phyloP scores from a whole-genome alignment of 1,140 invertebrate species.

The Phthorimaea operculella region DNA sequence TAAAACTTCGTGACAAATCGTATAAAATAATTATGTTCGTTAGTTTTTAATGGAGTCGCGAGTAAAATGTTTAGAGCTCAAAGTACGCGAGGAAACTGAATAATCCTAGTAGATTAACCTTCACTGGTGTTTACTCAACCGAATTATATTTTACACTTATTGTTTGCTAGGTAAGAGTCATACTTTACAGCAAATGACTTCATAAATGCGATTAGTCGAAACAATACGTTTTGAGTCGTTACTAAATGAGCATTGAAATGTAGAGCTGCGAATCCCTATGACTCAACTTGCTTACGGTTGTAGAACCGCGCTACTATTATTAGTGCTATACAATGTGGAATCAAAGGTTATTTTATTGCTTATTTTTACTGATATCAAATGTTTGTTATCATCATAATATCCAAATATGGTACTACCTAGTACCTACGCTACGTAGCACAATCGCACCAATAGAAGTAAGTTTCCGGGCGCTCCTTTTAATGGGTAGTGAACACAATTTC shows the following conservation, averaged over 20 bases:
- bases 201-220: background rate
- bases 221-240: background rate
- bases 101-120: conserved; percentile 12
- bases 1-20: too few species aligned
- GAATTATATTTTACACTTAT: conserved; percentile 23
- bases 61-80: background rate
- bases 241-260: too few species aligned
- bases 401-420: too few species aligned
- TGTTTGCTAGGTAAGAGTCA: conserved; percentile 14
- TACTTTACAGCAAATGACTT: background rate
- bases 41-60: too few species aligned
- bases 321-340: too few species aligned
- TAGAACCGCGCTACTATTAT: too few species aligned
- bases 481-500: background rate
- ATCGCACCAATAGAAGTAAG: background rate
- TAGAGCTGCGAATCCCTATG: too few species aligned
- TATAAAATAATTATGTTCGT: too few species aligned
- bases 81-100: conserved; percentile 13
- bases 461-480: background rate
- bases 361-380: too few species aligned
- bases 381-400: too few species aligned
- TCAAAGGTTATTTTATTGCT: too few species aligned
- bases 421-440: background rate
- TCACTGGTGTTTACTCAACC: conserved; percentile 22
- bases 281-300: too few species aligned